Base-by-base conservation (phyloP, 2,797 vertebrate species). In the Melanotaenia parkinsoni region DNA sequence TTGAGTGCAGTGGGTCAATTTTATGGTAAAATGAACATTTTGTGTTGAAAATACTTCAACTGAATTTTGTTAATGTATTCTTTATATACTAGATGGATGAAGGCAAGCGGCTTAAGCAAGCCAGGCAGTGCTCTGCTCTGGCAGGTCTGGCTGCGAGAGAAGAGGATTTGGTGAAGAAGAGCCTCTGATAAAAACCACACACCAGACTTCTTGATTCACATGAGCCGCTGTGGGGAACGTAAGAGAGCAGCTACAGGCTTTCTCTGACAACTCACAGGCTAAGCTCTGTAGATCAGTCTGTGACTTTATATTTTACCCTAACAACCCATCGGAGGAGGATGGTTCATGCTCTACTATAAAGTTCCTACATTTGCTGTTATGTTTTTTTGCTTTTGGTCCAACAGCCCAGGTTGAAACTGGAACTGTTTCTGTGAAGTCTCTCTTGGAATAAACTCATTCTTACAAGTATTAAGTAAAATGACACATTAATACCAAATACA, bases 51-150 rank as follows among this genome's bases (percentile, higher is more conserved):
- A 77, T 30, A 69, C 63, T 65, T 80, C 18, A 0, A 40, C 79
- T 68, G 53, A 66, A 78, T 30, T 82, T 66, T 75, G 80, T 87
- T 84, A 87, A 92, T 89, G 58, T 84, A 87, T 90, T 89, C 84
- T 57, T 81, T 80, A 81, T 60, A 13, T 1, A 82, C 78, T 69
- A 2, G 32, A 68, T 77, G 79, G 72, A 76, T 81, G 80, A 20
- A 56, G 72, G 56, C 53, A 16, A 75, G 84, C 62, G 76, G 81
- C 82, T 90, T 86, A 89, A 1, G 59, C 1, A 74, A 78, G 80
- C 77, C 62, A 47, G 75, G 85, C 64, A 18, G 75, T 16, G 60
- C 77, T 72, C 58, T 0, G 50, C 30, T 58, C 77, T 76, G 77
- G 81, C 80, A 76, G 80, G 67, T 82, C 83, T 67, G 64, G 67